phyloP scores from a whole-genome alignment of 2,797 vertebrate genomes.

The Lycodopsis pacificus region DNA sequence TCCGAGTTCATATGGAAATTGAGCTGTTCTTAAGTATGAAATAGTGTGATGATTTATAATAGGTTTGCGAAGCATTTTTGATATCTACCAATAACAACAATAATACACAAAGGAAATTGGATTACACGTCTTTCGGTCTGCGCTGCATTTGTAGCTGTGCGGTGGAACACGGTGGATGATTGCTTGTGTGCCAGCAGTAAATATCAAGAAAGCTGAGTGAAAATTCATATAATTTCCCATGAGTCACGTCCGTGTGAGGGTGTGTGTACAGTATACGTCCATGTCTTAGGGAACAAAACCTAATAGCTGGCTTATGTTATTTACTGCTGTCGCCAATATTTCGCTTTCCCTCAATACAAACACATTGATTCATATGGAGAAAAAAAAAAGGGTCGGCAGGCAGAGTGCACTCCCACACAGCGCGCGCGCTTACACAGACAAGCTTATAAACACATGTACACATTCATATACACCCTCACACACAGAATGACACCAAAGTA shows the following conservation, averaged over 20 bases:
- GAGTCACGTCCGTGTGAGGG: conserved; percentile 72
- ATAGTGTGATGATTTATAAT: conserved; percentile 68
- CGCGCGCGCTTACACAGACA: neutral
- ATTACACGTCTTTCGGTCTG: conserved; percentile 75
- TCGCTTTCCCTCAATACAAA: conserved; percentile 41
- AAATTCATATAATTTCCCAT: conserved; percentile 80
- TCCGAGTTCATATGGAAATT: conserved; percentile 61
- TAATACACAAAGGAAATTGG: conserved; percentile 78
- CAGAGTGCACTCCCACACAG: conserved; percentile 36
- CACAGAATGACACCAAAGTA: conserved; percentile 72
- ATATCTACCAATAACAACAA: conserved; percentile 78
- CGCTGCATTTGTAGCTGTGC: conserved; percentile 53
- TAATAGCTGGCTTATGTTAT: conserved; percentile 79
- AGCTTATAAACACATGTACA: conserved; percentile 55
- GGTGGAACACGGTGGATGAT: conserved; percentile 63
- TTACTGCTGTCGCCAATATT: conserved; percentile 64
- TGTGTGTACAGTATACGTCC: conserved; percentile 63
- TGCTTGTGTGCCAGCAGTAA: conserved; percentile 78
- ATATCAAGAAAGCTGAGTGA: conserved; percentile 78
- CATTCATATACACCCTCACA: conserved; percentile 50
- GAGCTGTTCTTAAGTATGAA: conserved; percentile 57
- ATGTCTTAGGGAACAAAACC: conserved; percentile 67
- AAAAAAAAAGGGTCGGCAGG: conserved; percentile 31
- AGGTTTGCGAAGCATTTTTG: conserved; percentile 70
- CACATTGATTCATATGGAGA: conserved; percentile 57